These are phyloP conservation scores for Oscheius myriophilus DNA, from an alignment of 2,888 invertebrate species.

Conservation along the genomic window DNA sequence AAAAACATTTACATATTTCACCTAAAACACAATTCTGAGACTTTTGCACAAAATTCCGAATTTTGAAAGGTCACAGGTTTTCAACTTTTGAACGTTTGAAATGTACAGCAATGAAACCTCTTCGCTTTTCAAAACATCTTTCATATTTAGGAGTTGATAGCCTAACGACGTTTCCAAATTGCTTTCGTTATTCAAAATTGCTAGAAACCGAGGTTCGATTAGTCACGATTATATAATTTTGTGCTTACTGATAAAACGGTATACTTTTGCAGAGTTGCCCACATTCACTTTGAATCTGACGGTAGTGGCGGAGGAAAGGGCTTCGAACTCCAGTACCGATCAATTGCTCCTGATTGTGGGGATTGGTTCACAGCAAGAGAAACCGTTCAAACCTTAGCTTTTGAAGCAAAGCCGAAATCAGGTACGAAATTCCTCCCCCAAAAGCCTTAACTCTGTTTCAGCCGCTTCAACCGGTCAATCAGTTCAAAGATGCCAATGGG, in stretches of 20 bases:
- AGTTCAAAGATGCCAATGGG: constrained; percentile 59
- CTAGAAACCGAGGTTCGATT: too few species aligned
- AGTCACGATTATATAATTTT: too few species aligned
- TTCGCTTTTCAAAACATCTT: too few species aligned
- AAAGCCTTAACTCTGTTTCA: constrained; percentile 13
- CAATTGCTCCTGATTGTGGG: constrained; percentile 52
- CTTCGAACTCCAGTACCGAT: constrained; percentile 45
- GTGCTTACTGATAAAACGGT: not conserved
- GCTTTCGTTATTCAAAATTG: too few species aligned
- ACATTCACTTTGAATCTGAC: constrained; percentile 63
- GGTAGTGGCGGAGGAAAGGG: constrained; percentile 51
- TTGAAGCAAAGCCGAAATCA: constrained; percentile 29
- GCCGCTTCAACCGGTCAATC: constrained; percentile 31
- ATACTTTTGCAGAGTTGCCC: constrained; percentile 39
- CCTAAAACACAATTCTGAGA: too few species aligned
- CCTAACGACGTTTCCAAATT: too few species aligned
- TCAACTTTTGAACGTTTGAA: too few species aligned
- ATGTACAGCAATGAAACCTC: too few species aligned
- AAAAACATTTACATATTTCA: too few species aligned
- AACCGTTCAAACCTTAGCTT: constrained; percentile 33
- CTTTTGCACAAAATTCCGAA: too few species aligned
- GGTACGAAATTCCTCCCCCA: constrained; percentile 6
- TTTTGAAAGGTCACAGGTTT: too few species aligned
- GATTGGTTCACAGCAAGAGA: constrained; percentile 44
- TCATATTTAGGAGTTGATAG: too few species aligned